Conservation (phyloP, 1,140 invertebrate genomes). For the Mamestra configurata region DNA sequence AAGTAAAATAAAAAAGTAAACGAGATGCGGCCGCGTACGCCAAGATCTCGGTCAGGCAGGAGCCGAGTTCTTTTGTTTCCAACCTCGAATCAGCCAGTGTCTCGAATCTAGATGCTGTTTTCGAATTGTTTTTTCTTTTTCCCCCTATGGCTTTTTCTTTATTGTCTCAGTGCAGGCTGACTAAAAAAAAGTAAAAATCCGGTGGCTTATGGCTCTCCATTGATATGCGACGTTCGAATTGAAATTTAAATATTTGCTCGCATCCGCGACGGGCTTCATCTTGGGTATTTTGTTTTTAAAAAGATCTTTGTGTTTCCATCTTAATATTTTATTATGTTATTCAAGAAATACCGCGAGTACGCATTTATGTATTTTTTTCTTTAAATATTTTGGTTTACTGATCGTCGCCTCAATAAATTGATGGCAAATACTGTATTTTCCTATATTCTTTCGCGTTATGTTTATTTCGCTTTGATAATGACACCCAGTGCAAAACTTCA, state of each 20-base stretch:
- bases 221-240: constrained; percentile 87
- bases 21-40: constrained; percentile 82
- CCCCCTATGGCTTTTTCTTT: constrained; percentile 84
- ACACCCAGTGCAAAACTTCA: too few species aligned
- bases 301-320: constrained; percentile 77
- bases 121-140: constrained; percentile 79
- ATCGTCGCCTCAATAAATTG: constrained; percentile 48
- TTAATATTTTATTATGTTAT: constrained; percentile 83
- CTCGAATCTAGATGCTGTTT: constrained; percentile 87
- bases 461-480: neutral
- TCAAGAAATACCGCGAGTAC: constrained; percentile 51
- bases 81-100: constrained; percentile 85
- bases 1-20: constrained; percentile 74
- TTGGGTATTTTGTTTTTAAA: constrained; percentile 80
- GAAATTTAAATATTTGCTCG: constrained; percentile 87
- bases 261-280: constrained; percentile 80
- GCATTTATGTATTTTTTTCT: constrained; percentile 29
- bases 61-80: constrained; percentile 86
- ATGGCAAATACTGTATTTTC: constrained; percentile 36
- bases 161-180: constrained; percentile 82
- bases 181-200: constrained; percentile 76
- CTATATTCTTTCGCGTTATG: neutral
- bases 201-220: constrained; percentile 87
- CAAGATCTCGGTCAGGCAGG: constrained; percentile 86
- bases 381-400: constrained; percentile 43